Conservation (phyloP, 2,113 vertebrate species). For the Dasyurus viverrinus region DNA sequence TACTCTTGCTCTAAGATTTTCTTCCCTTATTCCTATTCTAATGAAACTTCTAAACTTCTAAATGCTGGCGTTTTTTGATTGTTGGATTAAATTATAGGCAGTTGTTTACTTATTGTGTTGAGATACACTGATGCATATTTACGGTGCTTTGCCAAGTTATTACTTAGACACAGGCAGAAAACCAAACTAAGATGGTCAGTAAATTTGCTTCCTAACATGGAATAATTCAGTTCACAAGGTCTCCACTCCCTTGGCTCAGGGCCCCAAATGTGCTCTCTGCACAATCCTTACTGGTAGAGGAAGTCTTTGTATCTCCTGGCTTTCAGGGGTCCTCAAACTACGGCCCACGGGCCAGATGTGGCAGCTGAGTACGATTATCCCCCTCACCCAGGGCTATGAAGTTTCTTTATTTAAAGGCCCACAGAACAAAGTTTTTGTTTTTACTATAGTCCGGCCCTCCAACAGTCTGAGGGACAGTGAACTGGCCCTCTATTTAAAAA, state of each 20-base stretch:
- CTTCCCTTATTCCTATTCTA: neutral
- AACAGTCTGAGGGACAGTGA: too few species aligned
- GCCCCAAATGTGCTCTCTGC: neutral
- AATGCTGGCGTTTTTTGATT: slow-evolving; percentile 3
- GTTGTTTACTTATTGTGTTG: neutral
- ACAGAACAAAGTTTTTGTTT: too few species aligned
- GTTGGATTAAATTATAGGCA: slow-evolving; percentile 40
- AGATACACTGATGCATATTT: neutral
- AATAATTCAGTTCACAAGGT: neutral
- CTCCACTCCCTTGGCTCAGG: neutral
- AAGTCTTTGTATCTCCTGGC: neutral
- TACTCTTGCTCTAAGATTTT: neutral
- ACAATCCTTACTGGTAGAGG: neutral
- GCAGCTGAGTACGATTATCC: too few species aligned
- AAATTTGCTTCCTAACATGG: neutral
- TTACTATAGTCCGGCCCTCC: too few species aligned
- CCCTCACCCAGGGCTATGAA: too few species aligned
- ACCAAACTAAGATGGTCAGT: neutral
- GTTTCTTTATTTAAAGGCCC: too few species aligned
- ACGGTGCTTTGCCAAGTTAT: neutral
- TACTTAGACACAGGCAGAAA: neutral
- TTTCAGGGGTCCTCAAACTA: too few species aligned
- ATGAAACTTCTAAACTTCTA: neutral
- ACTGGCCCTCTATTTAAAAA: too few species aligned
- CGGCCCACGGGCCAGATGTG: too few species aligned